Evolutionary conservation across 2,113 vertebrate species (phyloP).

Genomic region (Anoplopoma fimbria): DNA sequence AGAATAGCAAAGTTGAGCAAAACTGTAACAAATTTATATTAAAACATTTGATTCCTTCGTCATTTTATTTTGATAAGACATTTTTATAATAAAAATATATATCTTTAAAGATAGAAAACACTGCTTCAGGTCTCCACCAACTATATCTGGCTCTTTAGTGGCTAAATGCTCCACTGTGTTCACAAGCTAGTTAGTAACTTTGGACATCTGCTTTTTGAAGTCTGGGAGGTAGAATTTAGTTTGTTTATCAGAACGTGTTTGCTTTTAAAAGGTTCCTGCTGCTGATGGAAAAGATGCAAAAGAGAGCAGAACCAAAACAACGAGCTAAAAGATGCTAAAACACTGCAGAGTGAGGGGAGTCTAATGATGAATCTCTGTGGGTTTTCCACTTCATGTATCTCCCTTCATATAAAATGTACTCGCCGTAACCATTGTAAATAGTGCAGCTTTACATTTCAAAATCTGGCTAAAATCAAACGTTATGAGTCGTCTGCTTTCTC

Average conservation of each 20-base stretch:
- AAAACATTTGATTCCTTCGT: not conserved
- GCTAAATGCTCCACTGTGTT: too few relatives aligned
- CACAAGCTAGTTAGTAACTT: not conserved
- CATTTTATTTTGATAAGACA: too few relatives aligned
- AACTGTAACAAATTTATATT: not conserved
- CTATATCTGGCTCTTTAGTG: too few relatives aligned
- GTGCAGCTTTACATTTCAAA: too few relatives aligned
- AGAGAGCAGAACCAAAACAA: not conserved
- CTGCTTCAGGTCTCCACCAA: too few relatives aligned
- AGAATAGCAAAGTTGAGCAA: not conserved
- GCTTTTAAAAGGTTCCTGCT: not conserved
- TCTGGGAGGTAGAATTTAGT: not conserved
- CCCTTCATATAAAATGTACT: too few relatives aligned
- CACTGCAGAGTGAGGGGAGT: too few relatives aligned
- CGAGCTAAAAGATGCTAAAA: not conserved
- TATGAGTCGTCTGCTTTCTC: too few relatives aligned
- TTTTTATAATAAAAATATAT: not conserved
- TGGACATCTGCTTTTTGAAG: not conserved
- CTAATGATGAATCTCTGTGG: not conserved
- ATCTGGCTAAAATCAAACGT: too few relatives aligned
- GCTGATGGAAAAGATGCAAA: not conserved
- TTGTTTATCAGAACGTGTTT: not conserved
- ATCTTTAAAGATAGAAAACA: not conserved
- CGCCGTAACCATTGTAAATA: too few relatives aligned
- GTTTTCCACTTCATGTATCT: not conserved